Percentiles rank a stretch among this genome's conserved stretches.
Conservation (phyloP, 2,888 invertebrate genomes). For the Agrochola litura region DNA sequence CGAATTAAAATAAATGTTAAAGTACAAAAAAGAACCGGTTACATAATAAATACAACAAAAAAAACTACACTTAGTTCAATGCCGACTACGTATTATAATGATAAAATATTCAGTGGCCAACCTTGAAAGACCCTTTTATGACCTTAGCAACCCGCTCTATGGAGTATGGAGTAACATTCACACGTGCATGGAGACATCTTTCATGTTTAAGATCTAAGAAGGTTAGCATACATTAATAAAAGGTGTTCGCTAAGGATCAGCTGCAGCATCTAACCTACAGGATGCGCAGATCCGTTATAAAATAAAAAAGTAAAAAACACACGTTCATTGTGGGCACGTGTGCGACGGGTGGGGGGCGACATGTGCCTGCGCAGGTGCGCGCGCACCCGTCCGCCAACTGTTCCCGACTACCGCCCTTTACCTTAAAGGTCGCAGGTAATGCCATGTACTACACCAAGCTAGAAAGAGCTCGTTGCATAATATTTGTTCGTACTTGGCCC, state of each 20-base stretch:
- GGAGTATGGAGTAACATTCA: constrained; percentile 28
- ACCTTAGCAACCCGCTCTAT: constrained; percentile 29
- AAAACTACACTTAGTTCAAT: constrained; percentile 39
- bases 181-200: constrained; percentile 49
- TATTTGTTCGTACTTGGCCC: constrained; percentile 17
- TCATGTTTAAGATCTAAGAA: constrained; percentile 24
- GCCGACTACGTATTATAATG: constrained; percentile 30
- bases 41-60: constrained; percentile 15
- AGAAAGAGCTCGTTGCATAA: constrained; percentile 24
- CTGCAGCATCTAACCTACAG: constrained; percentile 58
- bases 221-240: constrained; percentile 19
- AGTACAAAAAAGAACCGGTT: constrained; percentile 51
- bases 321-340: constrained; percentile 59
- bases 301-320: constrained; percentile 55
- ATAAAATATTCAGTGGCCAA: constrained; percentile 52
- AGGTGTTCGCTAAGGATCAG: constrained; percentile 46
- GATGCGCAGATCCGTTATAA: constrained; percentile 60
- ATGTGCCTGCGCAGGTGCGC: constrained; percentile 72
- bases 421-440: constrained; percentile 56
- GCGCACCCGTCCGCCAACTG: constrained; percentile 69
- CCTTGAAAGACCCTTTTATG: constrained; percentile 63
- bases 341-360: constrained; percentile 61
- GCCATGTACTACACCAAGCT: constrained; percentile 16
- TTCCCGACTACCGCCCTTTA: constrained; percentile 60
- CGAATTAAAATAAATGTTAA: constrained; percentile 38